Percentiles rank a stretch among this genome's conserved stretches.
Evolutionary conservation across 2,113 vertebrate genomes (phyloP).

Genomic region (Heptranchias perlo): DNA sequence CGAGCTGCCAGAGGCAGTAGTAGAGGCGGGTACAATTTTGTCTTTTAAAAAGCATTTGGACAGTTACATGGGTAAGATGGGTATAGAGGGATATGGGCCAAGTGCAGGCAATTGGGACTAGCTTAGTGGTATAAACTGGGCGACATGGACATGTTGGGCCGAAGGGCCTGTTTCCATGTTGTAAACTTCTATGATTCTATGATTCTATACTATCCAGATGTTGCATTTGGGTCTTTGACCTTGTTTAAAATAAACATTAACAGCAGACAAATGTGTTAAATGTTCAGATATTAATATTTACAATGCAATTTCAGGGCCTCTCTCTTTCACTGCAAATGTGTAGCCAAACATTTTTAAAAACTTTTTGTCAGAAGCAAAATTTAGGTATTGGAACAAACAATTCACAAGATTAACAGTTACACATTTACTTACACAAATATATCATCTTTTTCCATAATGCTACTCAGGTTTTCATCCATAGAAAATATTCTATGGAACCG

Average conservation of each 20-base stretch:
- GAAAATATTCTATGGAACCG: slow-evolving; percentile 96
- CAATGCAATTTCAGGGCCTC: neutral
- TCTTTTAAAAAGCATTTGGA: too few species aligned
- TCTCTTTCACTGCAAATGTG: neutral
- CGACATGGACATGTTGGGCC: too few species aligned
- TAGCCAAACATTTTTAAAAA: neutral
- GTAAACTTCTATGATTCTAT: too few species aligned
- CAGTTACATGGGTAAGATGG: too few species aligned
- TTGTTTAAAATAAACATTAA: neutral
- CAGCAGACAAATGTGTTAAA: neutral
- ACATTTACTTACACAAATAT: slow-evolving; percentile 84
- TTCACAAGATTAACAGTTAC: neutral
- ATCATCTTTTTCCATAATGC: slow-evolving; percentile 96
- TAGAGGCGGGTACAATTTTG: too few species aligned
- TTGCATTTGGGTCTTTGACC: neutral
- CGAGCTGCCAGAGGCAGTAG: too few species aligned
- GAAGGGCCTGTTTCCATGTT: too few species aligned
- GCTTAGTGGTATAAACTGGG: too few species aligned
- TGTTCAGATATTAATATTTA: neutral
- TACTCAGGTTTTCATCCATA: slow-evolving; percentile 93
- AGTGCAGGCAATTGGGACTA: too few species aligned
- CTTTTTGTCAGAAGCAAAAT: neutral
- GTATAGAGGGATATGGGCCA: too few species aligned
- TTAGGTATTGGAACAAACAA: neutral
- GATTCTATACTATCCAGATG: neutral